These are phyloP conservation scores for Tenthredo scrophulariae DNA, from an alignment of 2,888 invertebrate genomes.

Conservation along the genomic window DNA sequence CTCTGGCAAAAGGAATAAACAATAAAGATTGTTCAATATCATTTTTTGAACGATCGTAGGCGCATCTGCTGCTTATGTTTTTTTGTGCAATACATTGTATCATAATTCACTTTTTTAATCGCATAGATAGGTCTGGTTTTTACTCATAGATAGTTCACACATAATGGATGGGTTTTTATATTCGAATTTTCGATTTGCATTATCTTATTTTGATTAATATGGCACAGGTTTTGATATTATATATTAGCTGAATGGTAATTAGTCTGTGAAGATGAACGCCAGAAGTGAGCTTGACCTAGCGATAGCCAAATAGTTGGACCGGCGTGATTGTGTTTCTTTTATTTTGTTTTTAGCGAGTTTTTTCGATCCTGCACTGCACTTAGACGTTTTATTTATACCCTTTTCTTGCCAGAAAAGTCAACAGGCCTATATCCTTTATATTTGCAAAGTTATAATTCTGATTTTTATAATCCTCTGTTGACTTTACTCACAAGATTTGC, in stretches of 20 bases:
- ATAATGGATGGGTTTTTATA: slow-evolving; percentile 24
- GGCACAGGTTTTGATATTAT: slow-evolving; percentile 38
- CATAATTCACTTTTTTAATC: slow-evolving; percentile 48
- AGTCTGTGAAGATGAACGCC: slow-evolving; percentile 23
- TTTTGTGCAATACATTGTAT: slow-evolving; percentile 53
- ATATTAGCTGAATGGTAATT: slow-evolving; percentile 28
- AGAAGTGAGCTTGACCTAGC: slow-evolving; percentile 32
- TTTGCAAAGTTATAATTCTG: background rate
- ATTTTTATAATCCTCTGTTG: background rate
- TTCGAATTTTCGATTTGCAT: background rate
- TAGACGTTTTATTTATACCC: slow-evolving; percentile 10
- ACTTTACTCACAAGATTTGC: slow-evolving; percentile 41
- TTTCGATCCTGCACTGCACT: slow-evolving; percentile 35
- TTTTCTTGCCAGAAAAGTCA: slow-evolving; percentile 15
- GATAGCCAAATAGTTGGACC: background rate
- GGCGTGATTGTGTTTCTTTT: slow-evolving; percentile 32
- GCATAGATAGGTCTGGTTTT: slow-evolving; percentile 44
- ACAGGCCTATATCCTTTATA: background rate
- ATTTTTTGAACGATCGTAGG: slow-evolving; percentile 47
- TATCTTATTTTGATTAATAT: slow-evolving; percentile 50
- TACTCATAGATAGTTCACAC: slow-evolving; percentile 27
- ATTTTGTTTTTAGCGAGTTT: slow-evolving; percentile 20
- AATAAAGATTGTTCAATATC: slow-evolving; percentile 14
- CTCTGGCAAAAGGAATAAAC: slow-evolving; percentile 60
- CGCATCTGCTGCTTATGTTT: slow-evolving; percentile 42